Evolutionary conservation across 1,140 invertebrate species (phyloP).

Genomic region (Amphibalanus amphitrite): DNA sequence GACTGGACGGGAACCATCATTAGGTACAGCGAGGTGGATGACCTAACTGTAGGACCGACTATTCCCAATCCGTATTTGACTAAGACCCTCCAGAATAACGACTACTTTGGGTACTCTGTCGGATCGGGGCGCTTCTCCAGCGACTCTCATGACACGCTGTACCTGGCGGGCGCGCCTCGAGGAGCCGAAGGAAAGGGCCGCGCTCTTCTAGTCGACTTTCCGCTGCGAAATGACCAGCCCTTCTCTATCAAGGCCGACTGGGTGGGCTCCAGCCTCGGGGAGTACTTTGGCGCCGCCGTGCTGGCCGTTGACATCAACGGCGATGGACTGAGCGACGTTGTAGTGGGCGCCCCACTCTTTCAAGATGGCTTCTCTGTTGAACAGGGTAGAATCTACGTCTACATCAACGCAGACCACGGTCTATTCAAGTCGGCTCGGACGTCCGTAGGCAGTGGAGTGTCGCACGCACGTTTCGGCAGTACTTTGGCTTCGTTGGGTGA

Average conservation of each 20-base stretch:
- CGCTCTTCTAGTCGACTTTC: too few species aligned
- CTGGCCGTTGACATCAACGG: neutral
- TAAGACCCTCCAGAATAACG: too few species aligned
- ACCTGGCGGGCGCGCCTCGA: neutral
- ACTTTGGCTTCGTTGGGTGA: conserved; percentile 13
- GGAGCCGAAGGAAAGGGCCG: too few species aligned
- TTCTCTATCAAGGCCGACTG: neutral
- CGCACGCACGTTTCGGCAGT: conserved; percentile 12
- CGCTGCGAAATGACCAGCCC: neutral
- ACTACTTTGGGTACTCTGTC: neutral
- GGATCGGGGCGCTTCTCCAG: neutral
- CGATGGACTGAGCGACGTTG: neutral
- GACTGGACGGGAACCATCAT: too few species aligned
- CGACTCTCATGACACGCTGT: neutral
- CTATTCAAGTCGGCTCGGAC: neutral
- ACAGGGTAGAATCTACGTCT: neutral
- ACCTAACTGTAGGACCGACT: too few species aligned
- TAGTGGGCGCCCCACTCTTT: neutral
- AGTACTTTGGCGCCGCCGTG: conserved; percentile 1
- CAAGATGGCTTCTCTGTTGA: neutral
- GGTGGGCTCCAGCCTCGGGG: neutral
- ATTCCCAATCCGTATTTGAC: too few species aligned
- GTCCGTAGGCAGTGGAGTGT: neutral
- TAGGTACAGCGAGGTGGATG: too few species aligned
- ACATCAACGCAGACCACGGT: neutral